phyloP scores from a whole-genome alignment of 2,888 invertebrate species.

The Hirtodrosophila histrioides region DNA sequence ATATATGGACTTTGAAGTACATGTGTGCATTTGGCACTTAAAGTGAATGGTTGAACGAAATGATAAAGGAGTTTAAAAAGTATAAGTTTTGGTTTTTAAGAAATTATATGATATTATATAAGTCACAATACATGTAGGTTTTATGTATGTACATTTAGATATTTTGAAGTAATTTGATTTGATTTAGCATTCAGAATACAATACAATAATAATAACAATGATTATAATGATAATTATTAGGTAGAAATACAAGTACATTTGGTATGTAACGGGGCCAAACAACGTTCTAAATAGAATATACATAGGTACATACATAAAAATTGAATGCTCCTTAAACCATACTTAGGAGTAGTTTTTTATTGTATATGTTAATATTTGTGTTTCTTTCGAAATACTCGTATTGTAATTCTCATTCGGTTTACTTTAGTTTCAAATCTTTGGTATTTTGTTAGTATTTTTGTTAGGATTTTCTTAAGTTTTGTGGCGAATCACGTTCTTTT shows the following conservation, averaged over 20 bases:
- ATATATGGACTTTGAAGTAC: neutral
- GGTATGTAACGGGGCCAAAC: constrained; percentile 26
- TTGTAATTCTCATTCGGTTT: constrained; percentile 19
- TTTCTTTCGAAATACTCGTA: neutral
- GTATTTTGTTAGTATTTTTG: constrained; percentile 24
- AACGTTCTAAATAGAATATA: constrained; percentile 28
- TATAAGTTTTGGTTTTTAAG: no score
- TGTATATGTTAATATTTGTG: constrained; percentile 14
- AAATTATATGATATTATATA: constrained; percentile 10
- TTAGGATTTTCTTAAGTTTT: constrained; percentile 14
- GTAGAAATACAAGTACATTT: constrained; percentile 17
- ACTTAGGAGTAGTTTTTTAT: constrained; percentile 16
- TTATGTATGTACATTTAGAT: constrained; percentile 38
- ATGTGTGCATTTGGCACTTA: constrained; percentile 48
- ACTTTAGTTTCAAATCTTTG: constrained; percentile 28
- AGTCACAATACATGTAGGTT: constrained; percentile 18
- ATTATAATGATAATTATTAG: constrained; percentile 18
- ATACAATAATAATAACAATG: constrained; percentile 19
- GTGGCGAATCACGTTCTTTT: constrained; percentile 19
- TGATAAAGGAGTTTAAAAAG: neutral
- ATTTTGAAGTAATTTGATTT: constrained; percentile 15
- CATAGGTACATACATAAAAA: constrained; percentile 1
- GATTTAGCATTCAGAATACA: constrained; percentile 26
- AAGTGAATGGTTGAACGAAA: constrained; percentile 22
- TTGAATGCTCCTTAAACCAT: constrained; percentile 16